Base-by-base conservation (phyloP, 2,113 vertebrate species). In the Drymodes brunneopygia region DNA sequence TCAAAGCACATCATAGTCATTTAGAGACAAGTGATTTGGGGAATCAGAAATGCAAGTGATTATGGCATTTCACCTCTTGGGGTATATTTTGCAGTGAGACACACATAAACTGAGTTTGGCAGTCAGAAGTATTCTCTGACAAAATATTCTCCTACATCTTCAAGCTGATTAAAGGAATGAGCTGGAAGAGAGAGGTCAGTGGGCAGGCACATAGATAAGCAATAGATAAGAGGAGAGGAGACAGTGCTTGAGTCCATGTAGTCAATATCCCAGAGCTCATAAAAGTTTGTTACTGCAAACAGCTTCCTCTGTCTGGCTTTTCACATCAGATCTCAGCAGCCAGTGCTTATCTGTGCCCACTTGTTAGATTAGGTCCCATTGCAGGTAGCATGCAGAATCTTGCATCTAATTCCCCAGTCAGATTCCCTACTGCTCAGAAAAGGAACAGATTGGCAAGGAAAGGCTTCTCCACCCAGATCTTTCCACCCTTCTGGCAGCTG, bases 101-200 rank as follows among this genome's bases (percentile, higher is more conserved):
- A 92, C 92, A 95, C 96, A 92, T 84, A 95, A 96, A 96, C 94
- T 79, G 90, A 96, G 79, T 95, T 92, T 96, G 90, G 82, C 94
- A 96, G 90, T 88, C 77, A 48, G 91, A 95, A 93, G 81, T 92
- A 88, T 47, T 92, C 80, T 93, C 90, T 78, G 75, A 90, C 72
- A 96, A 96, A 88, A 94, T 90, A 95, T 48, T 82, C 72, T 88
- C n/a, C 90, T 74, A 42, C 80, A 81, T 94, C 83, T 83, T 93
- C 72, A 56, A 95, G 88, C 82, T 97, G 92, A 95, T 96, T 95
- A 94, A 90, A 94, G 75, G 60, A 88, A 92, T 8, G 25, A 88
- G 48, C 69, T 67, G 64, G 72, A 92, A 92, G 86, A 95, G 54
- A 83, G 72, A 83, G 95, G 95, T 92, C 95, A 93, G 75, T 92